Conservation (phyloP, 2,797 vertebrate genomes). For the Phalanger gymnotis region DNA sequence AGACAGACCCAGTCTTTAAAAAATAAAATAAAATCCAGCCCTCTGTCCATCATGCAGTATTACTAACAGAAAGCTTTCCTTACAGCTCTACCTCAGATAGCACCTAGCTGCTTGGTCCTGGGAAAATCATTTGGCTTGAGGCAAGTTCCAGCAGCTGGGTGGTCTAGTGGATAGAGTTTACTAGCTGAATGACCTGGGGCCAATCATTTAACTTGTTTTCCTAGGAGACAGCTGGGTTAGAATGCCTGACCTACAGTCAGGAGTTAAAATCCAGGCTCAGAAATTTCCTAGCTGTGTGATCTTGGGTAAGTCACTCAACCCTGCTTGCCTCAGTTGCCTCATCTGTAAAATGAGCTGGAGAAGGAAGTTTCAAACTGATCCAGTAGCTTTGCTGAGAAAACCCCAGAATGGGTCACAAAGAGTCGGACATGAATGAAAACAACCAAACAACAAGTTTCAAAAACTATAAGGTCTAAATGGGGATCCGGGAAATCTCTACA, state of each 20-base stretch:
- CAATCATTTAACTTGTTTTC: no score
- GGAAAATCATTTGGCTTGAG: background rate
- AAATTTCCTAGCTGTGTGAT: background rate
- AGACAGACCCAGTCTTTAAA: background rate
- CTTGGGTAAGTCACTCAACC: background rate
- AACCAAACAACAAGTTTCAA: background rate
- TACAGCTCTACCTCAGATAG: background rate
- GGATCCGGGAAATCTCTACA: background rate
- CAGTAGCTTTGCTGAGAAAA: background rate
- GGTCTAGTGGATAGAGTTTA: background rate
- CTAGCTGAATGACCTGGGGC: no score
- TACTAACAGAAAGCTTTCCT: background rate
- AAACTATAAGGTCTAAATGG: background rate
- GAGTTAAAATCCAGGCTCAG: background rate
- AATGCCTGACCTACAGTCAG: background rate
- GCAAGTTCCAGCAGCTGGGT: background rate
- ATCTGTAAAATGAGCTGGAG: background rate
- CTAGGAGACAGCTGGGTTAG: background rate
- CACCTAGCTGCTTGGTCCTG: background rate
- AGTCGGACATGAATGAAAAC: background rate
- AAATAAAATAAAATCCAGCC: background rate
- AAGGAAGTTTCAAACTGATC: background rate
- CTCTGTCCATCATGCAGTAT: background rate
- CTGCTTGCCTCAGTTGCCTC: background rate
- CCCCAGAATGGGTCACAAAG: background rate